Percentiles rank a stretch among this genome's conserved stretches.
Conservation (phyloP, 2,888 invertebrate species). For the Noctua janthe region DNA sequence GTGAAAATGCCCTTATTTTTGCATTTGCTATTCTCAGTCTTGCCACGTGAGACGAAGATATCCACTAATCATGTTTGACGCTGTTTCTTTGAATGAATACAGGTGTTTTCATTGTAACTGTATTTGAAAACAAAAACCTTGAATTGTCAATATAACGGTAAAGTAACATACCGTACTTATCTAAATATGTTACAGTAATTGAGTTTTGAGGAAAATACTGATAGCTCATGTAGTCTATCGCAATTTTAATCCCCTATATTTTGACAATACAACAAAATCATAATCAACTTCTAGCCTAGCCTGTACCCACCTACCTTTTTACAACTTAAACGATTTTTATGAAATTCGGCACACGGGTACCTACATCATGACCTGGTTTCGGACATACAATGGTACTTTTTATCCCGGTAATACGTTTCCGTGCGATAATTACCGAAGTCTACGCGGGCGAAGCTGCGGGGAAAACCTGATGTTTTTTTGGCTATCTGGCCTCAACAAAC, state of each 20-base stretch:
- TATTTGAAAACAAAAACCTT: neutral
- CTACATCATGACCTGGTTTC: neutral
- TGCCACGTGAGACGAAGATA: neutral
- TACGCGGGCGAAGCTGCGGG: neutral
- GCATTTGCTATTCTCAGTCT: no score
- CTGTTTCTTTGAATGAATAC: neutral
- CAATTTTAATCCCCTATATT: neutral
- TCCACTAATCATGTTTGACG: neutral
- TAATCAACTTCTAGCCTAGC: neutral
- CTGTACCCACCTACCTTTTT: neutral
- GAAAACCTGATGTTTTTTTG: neutral
- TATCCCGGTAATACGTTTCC: neutral
- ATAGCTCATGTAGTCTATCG: neutral
- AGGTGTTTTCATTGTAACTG: conserved; percentile 11
- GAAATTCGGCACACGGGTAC: neutral
- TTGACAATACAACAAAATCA: neutral
- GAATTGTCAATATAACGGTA: neutral
- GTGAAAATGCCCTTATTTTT: no score
- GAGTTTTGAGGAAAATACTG: neutral
- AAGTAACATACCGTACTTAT: neutral
- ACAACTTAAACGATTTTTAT: neutral
- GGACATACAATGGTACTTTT: neutral
- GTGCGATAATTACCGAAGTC: no score
- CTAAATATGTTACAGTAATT: neutral
- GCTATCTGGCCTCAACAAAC: neutral